Percentiles rank a stretch among this genome's conserved stretches.
Conservation (phyloP, 1,140 invertebrate genomes). For the Diorhabda sublineata region DNA sequence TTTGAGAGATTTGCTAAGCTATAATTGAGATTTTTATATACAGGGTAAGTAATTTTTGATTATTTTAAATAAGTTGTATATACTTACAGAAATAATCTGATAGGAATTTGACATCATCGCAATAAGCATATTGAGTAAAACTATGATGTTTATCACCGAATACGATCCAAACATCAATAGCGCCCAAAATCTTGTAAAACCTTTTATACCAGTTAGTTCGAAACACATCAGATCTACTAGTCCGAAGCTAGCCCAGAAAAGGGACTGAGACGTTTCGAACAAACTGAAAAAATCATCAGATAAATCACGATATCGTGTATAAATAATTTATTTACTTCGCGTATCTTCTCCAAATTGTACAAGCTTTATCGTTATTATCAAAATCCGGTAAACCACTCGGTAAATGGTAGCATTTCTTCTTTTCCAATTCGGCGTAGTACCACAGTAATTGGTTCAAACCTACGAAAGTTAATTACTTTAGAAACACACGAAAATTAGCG, state of each 20-base stretch:
- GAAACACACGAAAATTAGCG: neutral
- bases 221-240: conserved; percentile 77
- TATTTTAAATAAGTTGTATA: neutral
- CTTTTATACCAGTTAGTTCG: conserved; percentile 70
- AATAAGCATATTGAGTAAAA: conserved; percentile 80
- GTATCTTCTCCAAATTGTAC: conserved; percentile 73
- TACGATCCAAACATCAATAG: conserved; percentile 78
- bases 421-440: conserved; percentile 84
- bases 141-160: conserved; percentile 81
- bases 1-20: too few species aligned
- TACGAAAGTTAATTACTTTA: conserved; percentile 29
- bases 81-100: conserved; percentile 63
- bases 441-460: conserved; percentile 81
- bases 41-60: too few species aligned
- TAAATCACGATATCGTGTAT: neutral
- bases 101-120: conserved; percentile 92
- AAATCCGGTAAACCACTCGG: conserved; percentile 60
- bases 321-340: conserved; percentile 49
- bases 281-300: conserved; percentile 56
- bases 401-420: conserved; percentile 66
- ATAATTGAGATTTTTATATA: too few species aligned
- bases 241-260: conserved; percentile 89
- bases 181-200: conserved; percentile 76
- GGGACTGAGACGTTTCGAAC: conserved; percentile 82
- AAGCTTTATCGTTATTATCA: conserved; percentile 64